phyloP scores from a whole-genome alignment of 2,797 vertebrate species.

The Enteromius unitaeniatus region DNA sequence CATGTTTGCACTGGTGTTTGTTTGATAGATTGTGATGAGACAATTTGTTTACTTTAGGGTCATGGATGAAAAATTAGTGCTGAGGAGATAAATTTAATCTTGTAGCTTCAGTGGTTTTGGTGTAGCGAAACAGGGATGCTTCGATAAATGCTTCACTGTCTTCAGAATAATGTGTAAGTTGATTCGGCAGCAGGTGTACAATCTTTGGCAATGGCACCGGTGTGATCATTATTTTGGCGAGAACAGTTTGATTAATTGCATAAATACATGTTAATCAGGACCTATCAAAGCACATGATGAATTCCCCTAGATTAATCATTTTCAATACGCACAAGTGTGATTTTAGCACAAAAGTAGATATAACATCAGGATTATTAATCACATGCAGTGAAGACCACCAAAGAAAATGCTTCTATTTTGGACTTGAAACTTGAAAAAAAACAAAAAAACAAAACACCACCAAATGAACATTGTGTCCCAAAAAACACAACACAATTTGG shows the following conservation, averaged over 20 bases:
- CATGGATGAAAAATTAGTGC: slow-evolving; percentile 59
- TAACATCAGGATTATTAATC: slow-evolving; percentile 37
- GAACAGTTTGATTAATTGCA: slow-evolving; percentile 80
- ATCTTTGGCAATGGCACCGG: slow-evolving; percentile 69
- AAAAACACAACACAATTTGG: too few species aligned
- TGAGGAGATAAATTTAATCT: slow-evolving; percentile 56
- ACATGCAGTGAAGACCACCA: not conserved
- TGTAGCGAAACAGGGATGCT: slow-evolving; percentile 57
- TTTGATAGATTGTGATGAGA: slow-evolving; percentile 45
- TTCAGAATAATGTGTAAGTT: slow-evolving; percentile 58
- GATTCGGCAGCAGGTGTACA: slow-evolving; percentile 78
- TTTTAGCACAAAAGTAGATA: slow-evolving; percentile 47
- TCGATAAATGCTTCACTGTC: slow-evolving; percentile 61
- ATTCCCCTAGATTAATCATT: slow-evolving; percentile 63
- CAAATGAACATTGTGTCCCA: too few species aligned
- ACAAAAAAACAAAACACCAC: too few species aligned
- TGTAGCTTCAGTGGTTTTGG: slow-evolving; percentile 58
- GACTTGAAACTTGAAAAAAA: not conserved
- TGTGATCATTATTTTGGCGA: slow-evolving; percentile 81
- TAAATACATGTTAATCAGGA: slow-evolving; percentile 85
- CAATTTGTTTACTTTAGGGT: slow-evolving; percentile 44
- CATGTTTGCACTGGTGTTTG: slow-evolving; percentile 38
- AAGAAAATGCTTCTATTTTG: not conserved
- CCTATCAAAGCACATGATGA: slow-evolving; percentile 71
- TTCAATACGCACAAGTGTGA: slow-evolving; percentile 57